Conservation (phyloP, 2,113 vertebrate genomes). For the Irena cyanogastra region DNA sequence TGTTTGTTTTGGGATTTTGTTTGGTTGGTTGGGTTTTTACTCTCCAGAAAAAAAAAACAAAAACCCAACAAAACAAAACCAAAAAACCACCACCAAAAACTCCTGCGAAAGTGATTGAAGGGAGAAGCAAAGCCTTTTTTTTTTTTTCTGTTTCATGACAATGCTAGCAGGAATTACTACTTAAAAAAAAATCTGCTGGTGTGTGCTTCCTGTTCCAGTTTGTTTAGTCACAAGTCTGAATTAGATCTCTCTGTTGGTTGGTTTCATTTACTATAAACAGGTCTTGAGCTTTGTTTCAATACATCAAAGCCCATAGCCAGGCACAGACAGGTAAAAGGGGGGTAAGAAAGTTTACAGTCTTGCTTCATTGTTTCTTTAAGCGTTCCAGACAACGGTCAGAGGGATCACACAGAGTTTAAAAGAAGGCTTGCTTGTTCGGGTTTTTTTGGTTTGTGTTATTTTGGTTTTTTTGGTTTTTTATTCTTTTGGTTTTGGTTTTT, state of each 20-base stretch:
- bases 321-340: constrained; percentile 51
- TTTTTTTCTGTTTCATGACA: constrained; percentile 45
- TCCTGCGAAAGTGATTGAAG: background rate
- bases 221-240: constrained; percentile 68
- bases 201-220: constrained; percentile 74
- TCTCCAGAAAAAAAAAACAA: background rate
- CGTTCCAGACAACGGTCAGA: background rate
- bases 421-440: background rate
- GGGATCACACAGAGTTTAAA: constrained; percentile 24
- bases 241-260: constrained; percentile 59
- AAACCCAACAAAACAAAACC: too few species aligned
- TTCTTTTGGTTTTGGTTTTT: too few species aligned
- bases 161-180: constrained; percentile 68
- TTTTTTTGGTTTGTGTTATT: too few species aligned
- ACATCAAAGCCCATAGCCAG: constrained; percentile 51
- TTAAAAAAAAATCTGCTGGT: constrained; percentile 44
- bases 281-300: constrained; percentile 51
- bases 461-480: too few species aligned
- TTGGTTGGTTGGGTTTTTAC: background rate
- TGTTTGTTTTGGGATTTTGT: background rate
- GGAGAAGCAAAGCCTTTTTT: background rate
- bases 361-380: constrained; percentile 4
- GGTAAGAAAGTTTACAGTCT: background rate
- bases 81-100: background rate
- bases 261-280: constrained; percentile 57